Base-by-base conservation (phyloP, 2,113 vertebrate genomes). In the Cyphomyrus discorhynchus region DNA sequence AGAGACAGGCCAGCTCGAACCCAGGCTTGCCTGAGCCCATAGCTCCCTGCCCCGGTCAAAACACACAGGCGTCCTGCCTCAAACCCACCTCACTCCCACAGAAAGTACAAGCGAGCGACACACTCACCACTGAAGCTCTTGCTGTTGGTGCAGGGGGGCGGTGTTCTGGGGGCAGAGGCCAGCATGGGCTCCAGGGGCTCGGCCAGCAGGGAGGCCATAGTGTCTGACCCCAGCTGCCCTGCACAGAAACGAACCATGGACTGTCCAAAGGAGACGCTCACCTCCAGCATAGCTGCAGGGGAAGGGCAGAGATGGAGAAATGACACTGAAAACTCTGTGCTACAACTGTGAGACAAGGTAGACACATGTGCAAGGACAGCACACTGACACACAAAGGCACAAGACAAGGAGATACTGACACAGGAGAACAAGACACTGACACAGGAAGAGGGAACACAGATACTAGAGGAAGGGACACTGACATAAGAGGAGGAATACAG, bases 91-190 rank as follows among this genome's bases (percentile, higher is more conserved):
- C 62, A 31, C 21, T 5, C n/a, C 19, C 82, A 49, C 21, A 49
- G 82, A 85, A 46, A n/a, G 46, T 17, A 2, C 24, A 17, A 31
- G 49, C 4, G 15, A 52, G 52, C 8, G 7, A 27, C 50, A 83
- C 31, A 90, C 93, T 95, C 92, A 97, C 97, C 97, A 0, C 97
- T 96, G 91, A 98, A 97, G 42, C 94, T 95, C 58, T 96, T 97
- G 80, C 17, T 87, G 0, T 93, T 94, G 5, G 89, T 74, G 88
- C 92, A 92, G 0, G 49, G 5, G 0, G 93, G 94, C 0, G 95
- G 93, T 0, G 90, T 91, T 0, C 85, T 95, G 1, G 95, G 93
- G 0, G 93, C 91, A 0, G 90, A 5, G 0, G 91, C 88, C 90
- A 98, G 93, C 66, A 97, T 91, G 0, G 90, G 90, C 17, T 98